Percentiles rank a stretch among this genome's conserved stretches.
Evolutionary conservation across 30 jellyfish, hydroid and myxozoan genomes (phyloP).

Genomic region (Hydractinia echinata): DNA sequence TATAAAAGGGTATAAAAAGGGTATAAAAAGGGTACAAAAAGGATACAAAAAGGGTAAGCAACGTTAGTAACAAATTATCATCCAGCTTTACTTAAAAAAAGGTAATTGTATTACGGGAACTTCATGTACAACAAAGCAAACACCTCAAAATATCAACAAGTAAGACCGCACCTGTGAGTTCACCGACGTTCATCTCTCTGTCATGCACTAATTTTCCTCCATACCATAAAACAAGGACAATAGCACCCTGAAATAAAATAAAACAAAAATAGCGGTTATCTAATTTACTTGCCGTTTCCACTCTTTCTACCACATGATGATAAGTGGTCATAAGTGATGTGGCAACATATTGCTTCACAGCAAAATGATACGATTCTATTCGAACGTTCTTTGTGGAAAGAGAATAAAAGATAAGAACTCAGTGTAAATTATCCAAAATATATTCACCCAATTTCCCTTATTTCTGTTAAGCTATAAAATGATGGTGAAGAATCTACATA

Average conservation of each 20-base stretch:
- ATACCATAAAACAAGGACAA: slow-evolving; percentile 88
- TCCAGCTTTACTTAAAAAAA: not conserved
- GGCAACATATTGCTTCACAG: too few species aligned
- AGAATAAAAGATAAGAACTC: too few species aligned
- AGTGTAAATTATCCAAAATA: too few species aligned
- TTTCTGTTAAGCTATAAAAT: too few species aligned
- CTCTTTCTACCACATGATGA: not conserved
- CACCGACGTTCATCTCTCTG: slow-evolving; percentile 73
- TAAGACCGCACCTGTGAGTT: slow-evolving; percentile 50
- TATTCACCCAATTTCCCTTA: too few species aligned
- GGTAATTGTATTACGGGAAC: not conserved
- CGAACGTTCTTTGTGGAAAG: too few species aligned
- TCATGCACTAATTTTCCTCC: slow-evolving; percentile 93
- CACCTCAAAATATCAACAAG: not conserved
- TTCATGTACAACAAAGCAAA: not conserved
- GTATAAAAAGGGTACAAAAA: too few species aligned
- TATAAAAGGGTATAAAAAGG: too few species aligned
- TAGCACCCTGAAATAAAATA: slow-evolving; percentile 68
- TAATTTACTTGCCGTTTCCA: not conserved
- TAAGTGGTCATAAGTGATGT: not conserved
- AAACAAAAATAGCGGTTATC: not conserved
- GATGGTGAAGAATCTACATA: too few species aligned
- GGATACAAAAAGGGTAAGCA: too few species aligned
- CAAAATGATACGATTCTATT: too few species aligned
- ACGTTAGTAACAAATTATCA: too few species aligned